phyloP scores from a whole-genome alignment of 2,113 vertebrate species.

The Salvelinus fontinalis region DNA sequence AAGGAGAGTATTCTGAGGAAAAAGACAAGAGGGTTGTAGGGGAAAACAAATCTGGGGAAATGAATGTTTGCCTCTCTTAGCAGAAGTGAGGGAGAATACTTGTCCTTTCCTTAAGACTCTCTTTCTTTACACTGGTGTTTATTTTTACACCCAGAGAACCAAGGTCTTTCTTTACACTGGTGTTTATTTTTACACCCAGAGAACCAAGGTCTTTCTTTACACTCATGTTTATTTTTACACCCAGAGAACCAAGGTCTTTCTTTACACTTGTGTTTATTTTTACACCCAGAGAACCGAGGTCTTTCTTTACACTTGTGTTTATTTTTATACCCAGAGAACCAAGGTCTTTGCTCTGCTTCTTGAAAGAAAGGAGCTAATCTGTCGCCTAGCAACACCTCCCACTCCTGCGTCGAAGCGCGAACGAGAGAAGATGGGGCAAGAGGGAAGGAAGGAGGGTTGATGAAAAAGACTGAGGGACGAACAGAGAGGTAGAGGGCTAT shows the following conservation, averaged over 20 bases:
- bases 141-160: constrained; percentile 79
- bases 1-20: background rate
- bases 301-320: constrained; percentile 64
- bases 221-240: too few relatives aligned
- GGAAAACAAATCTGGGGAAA: constrained; percentile 39
- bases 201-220: constrained; percentile 73
- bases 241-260: constrained; percentile 76
- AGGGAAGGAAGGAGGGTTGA: constrained; percentile 11
- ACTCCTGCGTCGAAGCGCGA: constrained; percentile 67
- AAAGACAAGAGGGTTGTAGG: constrained; percentile 1
- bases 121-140: constrained; percentile 64
- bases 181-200: constrained; percentile 28
- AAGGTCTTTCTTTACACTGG: constrained; percentile 62
- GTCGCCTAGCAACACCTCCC: constrained; percentile 83
- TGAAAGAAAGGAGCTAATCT: constrained; percentile 80
- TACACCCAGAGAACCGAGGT: constrained; percentile 51
- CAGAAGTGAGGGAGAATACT: constrained; percentile 62
- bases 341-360: constrained; percentile 78
- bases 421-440: constrained; percentile 53
- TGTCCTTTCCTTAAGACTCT: constrained; percentile 58
- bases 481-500: constrained; percentile 14
- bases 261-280: constrained; percentile 70
- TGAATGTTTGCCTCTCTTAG: constrained; percentile 40
- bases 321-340: constrained; percentile 77
- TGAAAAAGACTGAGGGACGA: constrained; percentile 16